Percentiles rank a stretch among this genome's conserved stretches.
phyloP scores from a whole-genome alignment of 2,888 invertebrate species.

The Pterostichus niger region DNA sequence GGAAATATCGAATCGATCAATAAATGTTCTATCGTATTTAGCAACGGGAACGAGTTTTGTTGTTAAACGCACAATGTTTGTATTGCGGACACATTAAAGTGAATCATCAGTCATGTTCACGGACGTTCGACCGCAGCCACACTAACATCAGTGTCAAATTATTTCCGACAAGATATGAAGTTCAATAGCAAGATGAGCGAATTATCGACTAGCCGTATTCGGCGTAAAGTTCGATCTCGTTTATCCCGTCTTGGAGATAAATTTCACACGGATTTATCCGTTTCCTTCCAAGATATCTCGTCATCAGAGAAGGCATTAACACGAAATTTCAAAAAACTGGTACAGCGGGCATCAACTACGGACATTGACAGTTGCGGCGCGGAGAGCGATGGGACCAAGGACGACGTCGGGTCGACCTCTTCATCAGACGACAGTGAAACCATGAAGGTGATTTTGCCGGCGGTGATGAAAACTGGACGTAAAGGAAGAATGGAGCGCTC shows the following conservation, averaged over 20 bases:
- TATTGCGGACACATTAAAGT: background rate
- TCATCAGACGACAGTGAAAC: constrained; percentile 58
- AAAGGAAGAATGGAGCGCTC: constrained; percentile 52
- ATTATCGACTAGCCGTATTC: constrained; percentile 69
- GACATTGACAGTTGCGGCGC: constrained; percentile 65
- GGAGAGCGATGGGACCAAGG: constrained; percentile 33
- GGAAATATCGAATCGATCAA: constrained; percentile 8
- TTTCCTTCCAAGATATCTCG: constrained; percentile 67
- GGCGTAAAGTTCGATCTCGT: constrained; percentile 69
- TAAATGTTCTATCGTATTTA: background rate
- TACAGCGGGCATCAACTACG: constrained; percentile 67
- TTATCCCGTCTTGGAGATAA: constrained; percentile 57
- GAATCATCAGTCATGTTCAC: constrained; percentile 11
- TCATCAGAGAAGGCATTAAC: constrained; percentile 50
- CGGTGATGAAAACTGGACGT: background rate
- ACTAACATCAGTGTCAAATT: background rate
- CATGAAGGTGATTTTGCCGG: constrained; percentile 52
- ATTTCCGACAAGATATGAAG: constrained; percentile 32
- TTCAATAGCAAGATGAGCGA: constrained; percentile 68
- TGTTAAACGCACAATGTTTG: constrained; percentile 6
- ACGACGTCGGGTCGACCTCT: background rate
- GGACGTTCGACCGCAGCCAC: background rate
- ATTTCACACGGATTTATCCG: constrained; percentile 62
- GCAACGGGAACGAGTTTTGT: no score
- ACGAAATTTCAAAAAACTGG: constrained; percentile 50